Percentiles rank a stretch among this genome's conserved stretches.
phyloP scores from a whole-genome alignment of 2,797 vertebrate species.

The Carduelis carduelis region DNA sequence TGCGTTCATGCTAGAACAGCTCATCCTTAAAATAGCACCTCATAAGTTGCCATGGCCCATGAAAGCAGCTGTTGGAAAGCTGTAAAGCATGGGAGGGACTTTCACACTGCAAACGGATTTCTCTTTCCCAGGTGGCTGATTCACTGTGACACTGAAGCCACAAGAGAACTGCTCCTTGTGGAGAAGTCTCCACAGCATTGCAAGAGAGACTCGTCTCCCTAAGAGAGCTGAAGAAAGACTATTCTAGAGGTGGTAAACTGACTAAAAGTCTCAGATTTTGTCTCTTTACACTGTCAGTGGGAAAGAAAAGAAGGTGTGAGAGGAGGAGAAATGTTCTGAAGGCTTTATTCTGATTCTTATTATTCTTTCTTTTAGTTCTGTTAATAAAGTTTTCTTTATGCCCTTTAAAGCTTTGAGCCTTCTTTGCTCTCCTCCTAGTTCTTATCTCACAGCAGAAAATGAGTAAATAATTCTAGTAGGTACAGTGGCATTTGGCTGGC shows the following conservation, averaged over 20 bases:
- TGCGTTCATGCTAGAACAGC: not conserved
- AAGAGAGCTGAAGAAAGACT: not conserved
- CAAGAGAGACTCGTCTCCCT: not conserved
- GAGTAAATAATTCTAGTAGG: not conserved
- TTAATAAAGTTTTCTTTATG: not conserved
- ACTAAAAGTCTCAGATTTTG: not conserved
- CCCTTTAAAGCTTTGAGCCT: not conserved
- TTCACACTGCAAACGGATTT: not conserved
- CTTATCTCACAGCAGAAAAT: not conserved
- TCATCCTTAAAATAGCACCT: not conserved
- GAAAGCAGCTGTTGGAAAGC: not conserved
- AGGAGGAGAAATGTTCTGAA: not conserved
- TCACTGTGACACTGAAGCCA: not conserved
- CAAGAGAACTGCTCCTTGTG: not conserved
- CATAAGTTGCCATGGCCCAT: not conserved
- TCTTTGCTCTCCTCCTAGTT: not conserved
- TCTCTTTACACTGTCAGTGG: not conserved
- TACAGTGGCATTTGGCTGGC: not conserved
- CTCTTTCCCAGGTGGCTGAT: not conserved
- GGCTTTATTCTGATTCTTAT: not conserved
- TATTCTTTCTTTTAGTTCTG: not conserved
- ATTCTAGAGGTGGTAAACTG: not conserved
- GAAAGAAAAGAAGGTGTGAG: not conserved
- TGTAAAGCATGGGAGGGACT: not conserved
- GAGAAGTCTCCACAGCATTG: not conserved